phyloP scores from a whole-genome alignment of 1,140 invertebrate genomes.

The Magallana angulata region DNA sequence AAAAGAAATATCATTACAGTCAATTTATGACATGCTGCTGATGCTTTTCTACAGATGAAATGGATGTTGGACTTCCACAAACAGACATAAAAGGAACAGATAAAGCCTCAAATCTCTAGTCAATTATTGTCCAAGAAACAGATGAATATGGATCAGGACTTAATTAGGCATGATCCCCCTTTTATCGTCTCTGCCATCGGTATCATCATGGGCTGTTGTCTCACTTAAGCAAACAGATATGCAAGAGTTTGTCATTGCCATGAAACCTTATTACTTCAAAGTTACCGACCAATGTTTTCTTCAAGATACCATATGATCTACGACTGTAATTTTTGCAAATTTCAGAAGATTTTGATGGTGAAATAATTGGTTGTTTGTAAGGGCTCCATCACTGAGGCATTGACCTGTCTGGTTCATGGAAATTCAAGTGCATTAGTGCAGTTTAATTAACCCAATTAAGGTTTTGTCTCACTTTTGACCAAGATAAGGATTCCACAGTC shows the following conservation, averaged over 20 bases:
- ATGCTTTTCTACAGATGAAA: conserved; percentile 26
- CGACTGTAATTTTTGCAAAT: not conserved
- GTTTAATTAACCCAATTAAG: not conserved
- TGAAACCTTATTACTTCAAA: conserved; percentile 5
- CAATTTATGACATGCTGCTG: conserved; percentile 23
- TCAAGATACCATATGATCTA: conserved; percentile 7
- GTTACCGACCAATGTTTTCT: conserved; percentile 1
- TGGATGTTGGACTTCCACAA: conserved; percentile 30
- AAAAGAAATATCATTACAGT: conserved; percentile 25
- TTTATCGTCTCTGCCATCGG: not conserved
- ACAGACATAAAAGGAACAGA: conserved; percentile 23
- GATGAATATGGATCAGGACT: conserved; percentile 27
- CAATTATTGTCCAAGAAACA: conserved; percentile 33
- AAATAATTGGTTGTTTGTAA: conserved; percentile 1
- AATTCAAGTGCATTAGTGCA: not conserved
- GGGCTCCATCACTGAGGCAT: not conserved
- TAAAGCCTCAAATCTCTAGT: conserved; percentile 17
- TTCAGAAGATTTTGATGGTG: not conserved
- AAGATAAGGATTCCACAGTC: too few species aligned
- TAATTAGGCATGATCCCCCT: conserved; percentile 26
- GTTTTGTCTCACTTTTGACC: too few species aligned
- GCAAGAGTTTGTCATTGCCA: not conserved
- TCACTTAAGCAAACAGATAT: conserved; percentile 26
- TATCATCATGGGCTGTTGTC: conserved; percentile 10
- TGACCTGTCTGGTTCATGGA: conserved; percentile 1